phyloP scores from a whole-genome alignment of 2,797 vertebrate genomes.

The Myripristis jacobus region DNA sequence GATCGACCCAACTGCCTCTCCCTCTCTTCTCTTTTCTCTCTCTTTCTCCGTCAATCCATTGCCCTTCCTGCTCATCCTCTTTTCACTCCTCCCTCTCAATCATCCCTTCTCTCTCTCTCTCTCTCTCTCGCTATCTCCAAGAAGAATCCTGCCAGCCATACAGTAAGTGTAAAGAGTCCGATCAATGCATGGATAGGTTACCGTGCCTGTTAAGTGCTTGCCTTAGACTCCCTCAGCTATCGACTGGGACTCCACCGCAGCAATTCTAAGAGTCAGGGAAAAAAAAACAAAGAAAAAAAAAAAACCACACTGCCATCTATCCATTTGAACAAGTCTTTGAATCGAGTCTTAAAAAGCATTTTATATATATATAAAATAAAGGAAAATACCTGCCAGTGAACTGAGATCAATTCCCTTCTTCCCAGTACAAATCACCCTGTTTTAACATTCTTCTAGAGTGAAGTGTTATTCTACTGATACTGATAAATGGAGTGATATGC shows the following conservation, averaged over 20 bases:
- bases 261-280: slow-evolving; percentile 12
- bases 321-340: slow-evolving; percentile 18
- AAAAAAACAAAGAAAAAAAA: too few species aligned
- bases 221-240: slow-evolving; percentile 57
- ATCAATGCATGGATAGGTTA: slow-evolving; percentile 54
- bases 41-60: slow-evolving; percentile 35
- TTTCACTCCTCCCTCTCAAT: background rate
- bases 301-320: background rate
- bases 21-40: slow-evolving; percentile 29
- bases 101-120: slow-evolving; percentile 16
- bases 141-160: slow-evolving; percentile 26
- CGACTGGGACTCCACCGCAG: slow-evolving; percentile 47
- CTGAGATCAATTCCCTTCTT: too few species aligned
- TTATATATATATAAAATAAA: too few species aligned
- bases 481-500: too few species aligned
- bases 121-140: slow-evolving; percentile 25
- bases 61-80: slow-evolving; percentile 2
- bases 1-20: slow-evolving; percentile 22
- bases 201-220: slow-evolving; percentile 51
- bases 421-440: too few species aligned
- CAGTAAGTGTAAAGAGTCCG: slow-evolving; percentile 31
- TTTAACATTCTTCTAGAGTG: too few species aligned
- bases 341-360: too few species aligned
- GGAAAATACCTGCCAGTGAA: too few species aligned
- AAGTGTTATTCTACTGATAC: too few species aligned